Evolutionary conservation across 2,797 vertebrate species (phyloP), one percentile per base, ranked within the genome.

Genomic region (Takifugu ocellatus): DNA sequence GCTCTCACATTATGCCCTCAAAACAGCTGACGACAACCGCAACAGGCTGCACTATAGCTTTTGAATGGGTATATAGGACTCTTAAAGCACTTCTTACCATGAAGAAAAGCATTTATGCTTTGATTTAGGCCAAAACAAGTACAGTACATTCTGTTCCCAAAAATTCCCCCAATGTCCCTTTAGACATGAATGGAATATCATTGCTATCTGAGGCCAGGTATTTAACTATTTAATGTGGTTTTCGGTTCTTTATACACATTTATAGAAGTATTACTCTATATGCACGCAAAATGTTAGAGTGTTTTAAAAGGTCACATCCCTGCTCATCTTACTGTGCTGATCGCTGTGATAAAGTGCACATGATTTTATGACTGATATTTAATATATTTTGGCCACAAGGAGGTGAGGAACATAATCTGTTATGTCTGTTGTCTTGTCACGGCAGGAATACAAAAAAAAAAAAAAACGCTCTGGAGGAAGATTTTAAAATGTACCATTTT

Each of bases 11-110:
- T 88, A 83, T 85, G 74, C 77, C 67, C 59, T 59, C 81, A 72
- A 89, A 89, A 89, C 86, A 84, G 81, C 83, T 82, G 82, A 87
- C 87, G 88, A 89, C 86, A 89, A 88, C 75, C 88, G 85, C 79
- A 74, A 83, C 88, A 80, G 81, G 66, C 82, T 75, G 75, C 74
- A 85, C 88, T 82, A 54, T 55, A 54, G 75, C 63, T 48, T 73
- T 59, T 82, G 68, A 82, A 86, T 71, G 42, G 75, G 75, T 72
- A 77, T 76, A 59, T 79, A 75, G 82, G 77, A 75, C 70, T 83
- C 82, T 76, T 86, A 78, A 84, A 78, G 77, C 46, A 51, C 70
- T 78, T 81, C 73, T 63, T 79, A 84, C 75, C 82, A 80, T 86
- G 82, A 80, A 84, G 79, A 84, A 77, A 87, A 75, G 75, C 74